These are phyloP conservation scores for Drosophila sp. DNA, from an alignment of 1,140 invertebrate genomes.

Conservation along the genomic window DNA sequence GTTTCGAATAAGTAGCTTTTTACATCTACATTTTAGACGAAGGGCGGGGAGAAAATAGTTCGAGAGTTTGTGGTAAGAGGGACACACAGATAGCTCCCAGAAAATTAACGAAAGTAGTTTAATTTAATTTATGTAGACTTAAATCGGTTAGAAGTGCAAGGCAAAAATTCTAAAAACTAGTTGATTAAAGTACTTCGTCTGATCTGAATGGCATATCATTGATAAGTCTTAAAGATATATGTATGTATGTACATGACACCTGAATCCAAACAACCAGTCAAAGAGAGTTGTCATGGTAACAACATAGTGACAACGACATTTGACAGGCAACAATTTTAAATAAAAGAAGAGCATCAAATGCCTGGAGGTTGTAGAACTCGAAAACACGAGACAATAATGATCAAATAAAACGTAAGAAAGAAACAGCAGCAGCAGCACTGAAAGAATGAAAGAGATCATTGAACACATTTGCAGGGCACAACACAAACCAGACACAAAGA, in stretches of 20 bases:
- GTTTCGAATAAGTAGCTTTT: neutral
- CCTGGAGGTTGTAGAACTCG: slow-evolving; percentile 44
- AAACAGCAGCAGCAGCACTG: slow-evolving; percentile 24
- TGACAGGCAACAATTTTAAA: slow-evolving; percentile 14
- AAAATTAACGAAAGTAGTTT: no score
- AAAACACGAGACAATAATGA: slow-evolving; percentile 35
- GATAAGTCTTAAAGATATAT: neutral
- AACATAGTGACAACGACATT: slow-evolving; percentile 4
- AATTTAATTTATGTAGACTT: no score
- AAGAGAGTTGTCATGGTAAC: slow-evolving; percentile 8
- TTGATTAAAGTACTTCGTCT: no score
- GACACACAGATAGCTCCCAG: no score
- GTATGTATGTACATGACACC: no score
- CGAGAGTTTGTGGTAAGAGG: no score
- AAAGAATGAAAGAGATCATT: slow-evolving; percentile 65
- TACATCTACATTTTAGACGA: neutral
- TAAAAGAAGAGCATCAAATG: slow-evolving; percentile 8
- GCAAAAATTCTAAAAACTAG: no score
- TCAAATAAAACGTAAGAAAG: slow-evolving; percentile 43
- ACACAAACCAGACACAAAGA: slow-evolving; percentile 36
- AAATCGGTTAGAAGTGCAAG: no score
- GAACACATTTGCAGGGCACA: slow-evolving; percentile 59
- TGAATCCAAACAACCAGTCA: no score
- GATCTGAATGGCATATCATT: no score
- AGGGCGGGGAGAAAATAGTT: no score